Evolutionary conservation across 92 coral and sea anemone genomes (phyloP), one percentile per base, ranked within the genome.

Genomic region (Epizoanthus stellaris): DNA sequence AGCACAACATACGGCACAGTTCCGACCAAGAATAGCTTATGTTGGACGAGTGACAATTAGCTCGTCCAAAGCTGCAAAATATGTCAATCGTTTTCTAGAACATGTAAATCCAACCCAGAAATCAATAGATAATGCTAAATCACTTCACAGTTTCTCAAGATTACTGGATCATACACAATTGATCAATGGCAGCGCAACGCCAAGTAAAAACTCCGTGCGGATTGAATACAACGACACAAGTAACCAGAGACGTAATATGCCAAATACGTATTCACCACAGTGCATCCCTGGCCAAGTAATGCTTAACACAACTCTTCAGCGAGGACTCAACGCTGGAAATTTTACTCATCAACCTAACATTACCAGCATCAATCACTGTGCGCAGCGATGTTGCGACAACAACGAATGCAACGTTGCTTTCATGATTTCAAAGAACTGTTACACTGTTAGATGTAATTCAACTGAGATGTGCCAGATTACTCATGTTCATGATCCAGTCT

Each of bases 21-120:
- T 77, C 49, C 59, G 73, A 30, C 98, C 98, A 3, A 58, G 53
- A 38, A 60, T 94, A 23, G 68, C 81, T 4, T 91, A 85, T 80
- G 86, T 91, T 19, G 75, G 82, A 36, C 68, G 66, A 47, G 85
- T 76, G 4, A 36, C 80, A 4, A 72, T 75, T 21, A 14, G 81
- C 21, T 63, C 83, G 25, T 79, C 72, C 14, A 79, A 79, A 79
- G 59, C 72, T 43, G 49, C 49, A 38, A 34, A 5, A 66, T 3
- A 14, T 30, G 34, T 23, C 5, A 30, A 66, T 30, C 40, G 17
- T 23, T 30, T 34, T 39, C 0, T 7, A 30, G 39, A 67, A 15
- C 73, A 68, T 34, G 9, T 39, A 3, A 38, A 68, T 43, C 3
- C 20, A 38, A 34, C 47, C 20, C 21, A 34, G 19, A 68, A 68